phyloP scores from a whole-genome alignment of 2,113 vertebrate genomes.

The Pseudolaguvia tuberculata region DNA sequence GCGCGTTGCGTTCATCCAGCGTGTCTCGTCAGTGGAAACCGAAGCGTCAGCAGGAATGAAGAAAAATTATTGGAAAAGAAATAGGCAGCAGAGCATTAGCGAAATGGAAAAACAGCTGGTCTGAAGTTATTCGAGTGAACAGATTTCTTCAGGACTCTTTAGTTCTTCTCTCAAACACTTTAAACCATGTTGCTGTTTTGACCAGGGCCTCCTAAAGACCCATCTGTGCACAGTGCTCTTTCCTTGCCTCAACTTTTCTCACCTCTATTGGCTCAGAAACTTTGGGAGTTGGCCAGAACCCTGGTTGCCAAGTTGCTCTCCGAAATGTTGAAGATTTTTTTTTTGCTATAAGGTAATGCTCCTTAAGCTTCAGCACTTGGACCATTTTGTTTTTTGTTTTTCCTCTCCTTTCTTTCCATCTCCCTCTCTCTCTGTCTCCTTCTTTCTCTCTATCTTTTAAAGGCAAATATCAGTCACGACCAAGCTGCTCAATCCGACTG shows the following conservation, averaged over 20 bases:
- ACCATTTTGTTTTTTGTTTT: neutral
- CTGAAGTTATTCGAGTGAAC: neutral
- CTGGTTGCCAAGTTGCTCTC: constrained; percentile 22
- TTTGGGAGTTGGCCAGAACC: constrained; percentile 31
- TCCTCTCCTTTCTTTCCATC: neutral
- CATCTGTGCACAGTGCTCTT: constrained; percentile 38
- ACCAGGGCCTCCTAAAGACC: constrained; percentile 21
- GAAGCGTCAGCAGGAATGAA: constrained; percentile 16
- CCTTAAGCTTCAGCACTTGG: constrained; percentile 14
- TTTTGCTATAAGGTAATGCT: constrained; percentile 14
- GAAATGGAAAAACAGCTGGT: neutral
- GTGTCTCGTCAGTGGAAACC: neutral
- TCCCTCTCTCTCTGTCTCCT: neutral
- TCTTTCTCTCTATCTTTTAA: constrained; percentile 5
- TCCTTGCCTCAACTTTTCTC: constrained; percentile 4
- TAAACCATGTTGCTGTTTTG: constrained; percentile 16
- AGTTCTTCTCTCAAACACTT: constrained; percentile 4
- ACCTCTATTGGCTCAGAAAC: constrained; percentile 8
- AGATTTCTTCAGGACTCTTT: neutral
- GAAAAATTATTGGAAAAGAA: constrained; percentile 20
- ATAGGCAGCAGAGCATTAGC: neutral
- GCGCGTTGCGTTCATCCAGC: constrained; percentile 8
- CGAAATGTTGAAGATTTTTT: constrained; percentile 33
- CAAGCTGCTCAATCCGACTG: constrained; percentile 32
- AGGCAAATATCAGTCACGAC: constrained; percentile 27